phyloP scores from a whole-genome alignment of 2,888 invertebrate genomes.

The Hypsopygia costalis region DNA sequence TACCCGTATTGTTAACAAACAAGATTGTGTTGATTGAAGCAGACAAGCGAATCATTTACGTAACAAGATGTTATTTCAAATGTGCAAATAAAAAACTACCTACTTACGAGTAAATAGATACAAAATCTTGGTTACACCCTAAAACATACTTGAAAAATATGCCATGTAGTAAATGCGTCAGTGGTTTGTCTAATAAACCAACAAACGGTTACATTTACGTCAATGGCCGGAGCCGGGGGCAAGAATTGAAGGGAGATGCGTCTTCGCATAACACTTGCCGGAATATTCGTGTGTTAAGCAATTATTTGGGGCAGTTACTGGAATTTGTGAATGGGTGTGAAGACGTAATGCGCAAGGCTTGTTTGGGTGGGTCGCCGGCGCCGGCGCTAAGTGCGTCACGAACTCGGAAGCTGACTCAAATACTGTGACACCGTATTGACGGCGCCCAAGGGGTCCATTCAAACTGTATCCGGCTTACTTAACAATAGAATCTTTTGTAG shows the following conservation, averaged over 20 bases:
- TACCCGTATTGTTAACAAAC: too few relatives aligned
- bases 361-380: conserved; percentile 11
- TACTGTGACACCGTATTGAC: not conserved
- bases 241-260: not conserved
- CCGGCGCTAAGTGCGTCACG: conserved; percentile 20
- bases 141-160: too few relatives aligned
- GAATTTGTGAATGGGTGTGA: conserved; percentile 11
- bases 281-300: not conserved
- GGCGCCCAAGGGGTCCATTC: not conserved
- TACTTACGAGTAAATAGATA: too few relatives aligned
- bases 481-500: not conserved
- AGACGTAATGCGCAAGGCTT: not conserved
- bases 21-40: too few relatives aligned
- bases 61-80: too few relatives aligned
- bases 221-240: not conserved
- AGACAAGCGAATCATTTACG: too few relatives aligned
- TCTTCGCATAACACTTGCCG: not conserved
- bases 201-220: not conserved
- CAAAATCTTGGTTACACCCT: too few relatives aligned
- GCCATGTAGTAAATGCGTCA: not conserved
- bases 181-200: not conserved
- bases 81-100: too few relatives aligned
- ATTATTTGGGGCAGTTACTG: conserved; percentile 10
- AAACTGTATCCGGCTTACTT: conserved; percentile 1
- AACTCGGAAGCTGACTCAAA: conserved; percentile 4